Percentiles rank a stretch among this genome's conserved stretches.
These are phyloP conservation scores for Melanotus villosus DNA, from an alignment of 2,888 invertebrate genomes.

Conservation along the genomic window DNA sequence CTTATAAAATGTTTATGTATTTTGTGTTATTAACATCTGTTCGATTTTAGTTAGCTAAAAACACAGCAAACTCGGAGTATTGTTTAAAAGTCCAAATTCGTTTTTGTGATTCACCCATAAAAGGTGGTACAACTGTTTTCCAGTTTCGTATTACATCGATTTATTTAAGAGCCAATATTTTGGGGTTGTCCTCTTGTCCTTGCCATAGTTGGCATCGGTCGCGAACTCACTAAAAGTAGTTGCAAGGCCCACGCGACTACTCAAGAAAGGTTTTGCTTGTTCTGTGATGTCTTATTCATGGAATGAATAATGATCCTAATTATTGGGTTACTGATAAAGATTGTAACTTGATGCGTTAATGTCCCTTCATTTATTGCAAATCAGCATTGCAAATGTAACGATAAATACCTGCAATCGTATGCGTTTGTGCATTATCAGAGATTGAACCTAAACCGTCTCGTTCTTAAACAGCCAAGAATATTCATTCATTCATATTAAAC, in stretches of 20 bases:
- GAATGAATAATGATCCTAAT: slow-evolving; percentile 23
- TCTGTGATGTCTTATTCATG: slow-evolving; percentile 7
- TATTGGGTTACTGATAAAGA: background rate
- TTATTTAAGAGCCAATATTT: background rate
- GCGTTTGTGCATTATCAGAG: background rate
- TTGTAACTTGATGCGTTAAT: slow-evolving; percentile 3
- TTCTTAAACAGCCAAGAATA: too few relatives aligned
- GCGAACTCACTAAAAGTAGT: too few relatives aligned
- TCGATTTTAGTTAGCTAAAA: slow-evolving; percentile 7
- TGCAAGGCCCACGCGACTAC: slow-evolving; percentile 24
- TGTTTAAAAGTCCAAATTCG: slow-evolving; percentile 4
- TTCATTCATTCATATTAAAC: too few relatives aligned
- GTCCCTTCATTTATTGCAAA: background rate
- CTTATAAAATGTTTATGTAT: slow-evolving; percentile 22
- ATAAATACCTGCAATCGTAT: too few relatives aligned
- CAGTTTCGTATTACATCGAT: slow-evolving; percentile 16
- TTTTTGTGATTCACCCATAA: slow-evolving; percentile 16
- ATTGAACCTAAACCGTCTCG: background rate
- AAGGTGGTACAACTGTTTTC: slow-evolving; percentile 15
- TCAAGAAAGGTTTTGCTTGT: slow-evolving; percentile 10
- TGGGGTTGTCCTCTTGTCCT: slow-evolving; percentile 8
- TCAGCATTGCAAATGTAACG: background rate
- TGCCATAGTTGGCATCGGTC: background rate
- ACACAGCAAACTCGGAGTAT: slow-evolving; percentile 1
- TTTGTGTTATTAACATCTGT: slow-evolving; percentile 19